Base-by-base conservation (phyloP, 1,140 invertebrate genomes). In the Microplitis demolitor region DNA sequence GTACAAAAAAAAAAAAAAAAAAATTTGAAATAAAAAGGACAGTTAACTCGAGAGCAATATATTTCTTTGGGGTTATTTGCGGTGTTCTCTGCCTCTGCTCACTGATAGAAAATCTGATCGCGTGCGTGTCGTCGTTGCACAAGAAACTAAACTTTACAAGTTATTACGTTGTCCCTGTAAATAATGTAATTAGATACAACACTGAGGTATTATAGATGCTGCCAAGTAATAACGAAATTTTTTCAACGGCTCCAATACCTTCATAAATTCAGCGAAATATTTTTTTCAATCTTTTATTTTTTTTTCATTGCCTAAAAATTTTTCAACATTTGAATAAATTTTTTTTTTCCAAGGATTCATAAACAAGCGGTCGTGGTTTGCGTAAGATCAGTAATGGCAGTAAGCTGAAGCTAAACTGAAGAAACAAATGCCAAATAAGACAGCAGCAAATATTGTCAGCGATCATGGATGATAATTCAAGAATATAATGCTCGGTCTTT, bases 91-190 rank as follows among this genome's bases (percentile, higher is more conserved):
- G n/a, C 6, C 62, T 33, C 54, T 69, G 24, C 53, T 61, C 24
- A 53, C 16, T 60, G 66, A 70, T 58, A 67, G 72, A 73, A 79
- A 77, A 78, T 79, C 76, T 76, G 69, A 73, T 79, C 72, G 78
- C 78, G 78, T 79, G 76, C 68, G 51, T 53, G 45, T 45, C 39
- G 39, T 45, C 39, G 6, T 45, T 6, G 34, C 60, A 6, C 11
- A 35, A n/a, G 33, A n/a, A 62, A 61, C 4, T 33, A 61, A 61
- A 61, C 16, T 34, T 13, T 13, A 34, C 58, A 61, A 61, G 58
- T 61, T 61, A 61, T 61, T 35, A 61, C 58, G 33, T 33, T 61
- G 24, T 31, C 13, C 24, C 11, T 33, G 16, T 34, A 31, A 34
- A 61, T 45, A 45, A 61, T 33, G 13, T 61, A 61, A 61, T 61